Conservation (phyloP, 2,888 invertebrate species). For the Phania funesta region DNA sequence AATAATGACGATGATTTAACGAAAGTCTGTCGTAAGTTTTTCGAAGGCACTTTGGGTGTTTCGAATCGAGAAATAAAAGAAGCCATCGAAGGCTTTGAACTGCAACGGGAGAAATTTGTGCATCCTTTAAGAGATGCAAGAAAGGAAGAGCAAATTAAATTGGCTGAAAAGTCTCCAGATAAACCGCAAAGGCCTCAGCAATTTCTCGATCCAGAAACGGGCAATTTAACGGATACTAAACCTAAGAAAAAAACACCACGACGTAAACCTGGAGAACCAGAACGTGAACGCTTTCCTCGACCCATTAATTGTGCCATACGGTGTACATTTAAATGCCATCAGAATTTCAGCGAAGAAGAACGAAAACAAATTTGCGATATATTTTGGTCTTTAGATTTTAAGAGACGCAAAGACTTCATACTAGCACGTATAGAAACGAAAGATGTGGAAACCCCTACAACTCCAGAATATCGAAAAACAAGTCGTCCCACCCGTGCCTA, state of each 20-base stretch:
- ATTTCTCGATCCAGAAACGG: constrained; percentile 57
- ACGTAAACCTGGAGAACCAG: constrained; percentile 58
- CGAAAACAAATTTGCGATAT: constrained; percentile 67
- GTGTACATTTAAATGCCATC: constrained; percentile 67
- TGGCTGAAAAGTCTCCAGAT: neutral
- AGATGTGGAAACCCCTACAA: constrained; percentile 62
- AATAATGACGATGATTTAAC: constrained; percentile 1
- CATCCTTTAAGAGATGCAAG: constrained; percentile 34
- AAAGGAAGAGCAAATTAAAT: constrained; percentile 32
- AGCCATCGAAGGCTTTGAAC: constrained; percentile 60
- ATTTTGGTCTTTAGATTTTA: constrained; percentile 69
- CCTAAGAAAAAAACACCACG: constrained; percentile 47
- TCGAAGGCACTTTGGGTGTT: constrained; percentile 50
- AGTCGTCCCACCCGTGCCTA: constrained; percentile 66
- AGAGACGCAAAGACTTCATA: constrained; percentile 70
- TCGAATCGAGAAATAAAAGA: constrained; percentile 58
- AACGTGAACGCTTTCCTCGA: constrained; percentile 65
- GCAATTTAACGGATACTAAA: constrained; percentile 34
- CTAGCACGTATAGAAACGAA: constrained; percentile 68
- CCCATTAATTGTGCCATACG: constrained; percentile 68
- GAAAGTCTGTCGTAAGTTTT: constrained; percentile 67
- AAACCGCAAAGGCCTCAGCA: constrained; percentile 33
- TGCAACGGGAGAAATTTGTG: constrained; percentile 19
- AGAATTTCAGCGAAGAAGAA: constrained; percentile 67
- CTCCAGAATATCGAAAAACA: constrained; percentile 67